Base-by-base conservation (phyloP, 2,888 invertebrate species). In the Minunthozetes semirufus region DNA sequence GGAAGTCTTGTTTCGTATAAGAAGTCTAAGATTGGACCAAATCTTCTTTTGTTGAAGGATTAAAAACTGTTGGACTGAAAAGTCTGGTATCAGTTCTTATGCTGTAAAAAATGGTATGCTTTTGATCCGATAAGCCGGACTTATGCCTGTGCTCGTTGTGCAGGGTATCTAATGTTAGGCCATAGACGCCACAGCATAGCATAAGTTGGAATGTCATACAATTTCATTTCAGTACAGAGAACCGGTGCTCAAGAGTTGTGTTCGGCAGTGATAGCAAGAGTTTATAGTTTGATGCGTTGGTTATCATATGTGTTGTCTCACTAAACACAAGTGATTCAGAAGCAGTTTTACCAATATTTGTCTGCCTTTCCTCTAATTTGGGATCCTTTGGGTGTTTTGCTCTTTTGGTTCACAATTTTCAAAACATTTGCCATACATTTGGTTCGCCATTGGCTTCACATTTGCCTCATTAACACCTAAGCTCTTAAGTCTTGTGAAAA, bases 211-310 rank as follows among this genome's bases (percentile, higher is more conserved):
- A 70, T 70, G 70, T 70, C 46, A 46, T 46, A 70, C 70, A 70
- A 46, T 46, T 70, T 59, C 27, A 8, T 13, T 38, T 22, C 22
- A 46, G 33, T 25, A 1, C 22, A 48, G 38, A 70, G 70, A 70
- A 70, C 48, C 70, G 70, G 70, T 70, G 70, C 70, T 70, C 70
- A 70, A 70, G 70, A 70, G 70, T 70, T 70, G 70, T 70, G 70
- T 70, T 70, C 38, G 38, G 19, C 63, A 66, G 38, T 66, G 63
- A 66, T 66, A 66, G 33, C 38, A 38, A 29, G 19, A 38, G 2
- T 66, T 66, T 66, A 66, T 38, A 66, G 33, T 66, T 19, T 33
- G 33, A 27, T 13, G 33, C 27, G 15, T 33, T 38, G 33, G 38
- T 66, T 66, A 66, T 66, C 63, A 38, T 66, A 33, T 33, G 38